phyloP scores from a whole-genome alignment of 2,113 vertebrate genomes.

The Microtus montanus region DNA sequence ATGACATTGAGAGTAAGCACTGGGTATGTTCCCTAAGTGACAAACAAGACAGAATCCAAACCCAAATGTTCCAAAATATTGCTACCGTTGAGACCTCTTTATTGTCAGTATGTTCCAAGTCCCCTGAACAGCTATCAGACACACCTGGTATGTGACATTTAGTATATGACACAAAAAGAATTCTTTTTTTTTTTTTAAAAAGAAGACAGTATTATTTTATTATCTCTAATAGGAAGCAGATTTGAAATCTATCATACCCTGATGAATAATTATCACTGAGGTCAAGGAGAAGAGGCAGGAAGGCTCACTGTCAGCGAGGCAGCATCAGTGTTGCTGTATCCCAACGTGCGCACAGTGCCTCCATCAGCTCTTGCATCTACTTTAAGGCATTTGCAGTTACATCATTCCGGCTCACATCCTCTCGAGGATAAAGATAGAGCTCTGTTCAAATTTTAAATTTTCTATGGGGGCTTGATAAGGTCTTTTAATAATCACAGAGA shows the following conservation, averaged over 20 bases:
- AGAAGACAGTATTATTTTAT: constrained; percentile 48
- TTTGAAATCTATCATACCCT: constrained; percentile 49
- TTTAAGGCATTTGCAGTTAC: constrained; percentile 2
- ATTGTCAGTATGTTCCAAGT: constrained; percentile 41
- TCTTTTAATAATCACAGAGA: not conserved
- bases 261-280: constrained; percentile 65
- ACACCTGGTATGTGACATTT: not conserved
- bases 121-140: not conserved
- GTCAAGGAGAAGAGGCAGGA: constrained; percentile 29
- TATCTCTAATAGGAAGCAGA: constrained; percentile 60
- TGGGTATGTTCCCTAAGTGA: not conserved
- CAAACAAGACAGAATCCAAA: not conserved
- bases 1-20: not conserved
- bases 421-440: not conserved
- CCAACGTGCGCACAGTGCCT: not conserved
- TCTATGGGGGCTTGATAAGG: not conserved
- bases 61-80: not conserved
- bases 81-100: not conserved
- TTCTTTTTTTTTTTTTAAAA: not conserved
- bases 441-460: constrained; percentile 1
- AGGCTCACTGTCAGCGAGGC: not conserved
- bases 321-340: not conserved
- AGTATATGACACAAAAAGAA: constrained; percentile 28
- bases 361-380: not conserved
- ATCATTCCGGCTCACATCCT: not conserved